phyloP scores from a whole-genome alignment of 2,113 vertebrate species.

The Pandion haliaetus region DNA sequence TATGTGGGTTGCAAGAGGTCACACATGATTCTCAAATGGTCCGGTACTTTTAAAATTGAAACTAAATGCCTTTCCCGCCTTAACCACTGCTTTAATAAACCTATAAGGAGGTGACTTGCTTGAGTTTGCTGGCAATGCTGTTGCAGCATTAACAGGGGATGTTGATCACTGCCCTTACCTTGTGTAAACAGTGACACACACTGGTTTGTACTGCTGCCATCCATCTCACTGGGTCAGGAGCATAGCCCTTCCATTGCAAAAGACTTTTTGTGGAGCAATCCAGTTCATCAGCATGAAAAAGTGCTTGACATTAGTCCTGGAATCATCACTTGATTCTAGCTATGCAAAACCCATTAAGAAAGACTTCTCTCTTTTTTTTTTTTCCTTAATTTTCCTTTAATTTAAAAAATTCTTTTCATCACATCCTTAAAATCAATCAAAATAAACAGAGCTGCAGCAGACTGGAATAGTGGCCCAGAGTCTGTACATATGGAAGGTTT shows the following conservation, averaged over 20 bases:
- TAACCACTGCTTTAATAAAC: neutral
- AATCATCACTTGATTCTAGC: neutral
- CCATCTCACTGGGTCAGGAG: neutral
- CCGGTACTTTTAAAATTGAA: neutral
- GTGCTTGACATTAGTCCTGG: neutral
- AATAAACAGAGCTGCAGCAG: constrained; percentile 4
- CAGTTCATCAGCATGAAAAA: neutral
- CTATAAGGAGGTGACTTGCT: neutral
- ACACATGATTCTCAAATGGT: neutral
- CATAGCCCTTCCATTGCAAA: neutral
- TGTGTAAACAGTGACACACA: neutral
- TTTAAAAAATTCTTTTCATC: neutral
- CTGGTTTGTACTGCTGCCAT: neutral
- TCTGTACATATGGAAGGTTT: neutral
- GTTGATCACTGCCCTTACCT: neutral
- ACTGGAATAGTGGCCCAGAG: neutral
- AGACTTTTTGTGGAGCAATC: neutral
- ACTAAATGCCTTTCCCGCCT: neutral
- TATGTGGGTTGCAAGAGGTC: neutral
- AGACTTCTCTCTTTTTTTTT: neutral
- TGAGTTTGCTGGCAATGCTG: neutral
- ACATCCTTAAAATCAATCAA: constrained; percentile 20
- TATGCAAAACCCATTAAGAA: neutral
- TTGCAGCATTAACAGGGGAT: neutral
- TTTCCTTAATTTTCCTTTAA: neutral